Base-by-base conservation (phyloP, 1,140 invertebrate genomes). In the Ptiloglossa arizonensis region DNA sequence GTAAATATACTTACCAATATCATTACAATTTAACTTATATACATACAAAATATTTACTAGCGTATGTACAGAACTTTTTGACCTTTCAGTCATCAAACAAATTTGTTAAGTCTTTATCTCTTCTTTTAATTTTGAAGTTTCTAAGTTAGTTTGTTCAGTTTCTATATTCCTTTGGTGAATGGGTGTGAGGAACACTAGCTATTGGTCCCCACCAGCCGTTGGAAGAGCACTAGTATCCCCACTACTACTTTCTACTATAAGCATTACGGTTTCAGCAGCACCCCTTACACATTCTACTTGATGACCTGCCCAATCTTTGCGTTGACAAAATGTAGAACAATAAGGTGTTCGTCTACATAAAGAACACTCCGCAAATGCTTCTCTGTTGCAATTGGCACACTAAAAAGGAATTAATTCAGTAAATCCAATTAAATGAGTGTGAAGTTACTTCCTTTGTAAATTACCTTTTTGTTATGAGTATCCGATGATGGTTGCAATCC, bases 331-430 rank as follows among this genome's bases (percentile, higher is more conserved):
- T 19, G 95, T 96, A 4, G 96, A 97, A 89, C 97, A 97, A 86
- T 97, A 97, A 41, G 96, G 96, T 4, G 96, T 97, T 66, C 96
- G 94, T 56, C 96, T 94, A 88, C 97, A 97, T 38, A 97, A 90
- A 0, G 96, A 97, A 90, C 97, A 97, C 89, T 97, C 96, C 0
- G 96, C 96, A 69, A 96, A 94, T 5, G 97, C 96, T 89, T 97
- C 96, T 72, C 96, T 93, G 90, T 97, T 96, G 86, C 97, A 97
- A 88, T 97, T 97, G 17, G 96, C 96, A 92, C 97, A 97, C 95
- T 97, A 86, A 69, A 94, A 91, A 86, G 81, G 75, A 56, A 35
- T 48, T 3, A 66, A 32, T 48, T 29, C 11, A 19, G n/a, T 29
- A 64, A 46, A 15, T 29, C 19, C 3, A 27, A 6, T 63, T 44